phyloP scores from a whole-genome alignment of 2,797 vertebrate genomes.

The Pygocentrus nattereri region DNA sequence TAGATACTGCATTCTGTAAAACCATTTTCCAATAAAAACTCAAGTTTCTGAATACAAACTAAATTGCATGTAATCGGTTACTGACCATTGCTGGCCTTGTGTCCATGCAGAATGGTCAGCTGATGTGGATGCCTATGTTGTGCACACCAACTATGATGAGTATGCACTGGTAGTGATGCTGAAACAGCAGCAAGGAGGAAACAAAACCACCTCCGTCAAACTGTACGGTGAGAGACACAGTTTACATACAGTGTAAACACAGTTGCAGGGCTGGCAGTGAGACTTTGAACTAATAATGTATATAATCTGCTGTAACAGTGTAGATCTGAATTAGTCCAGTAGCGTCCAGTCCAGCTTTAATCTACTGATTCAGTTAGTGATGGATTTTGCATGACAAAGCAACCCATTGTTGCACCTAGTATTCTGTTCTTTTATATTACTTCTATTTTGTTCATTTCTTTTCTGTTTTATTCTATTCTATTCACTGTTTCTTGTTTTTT shows the following conservation, averaged over 20 bases:
- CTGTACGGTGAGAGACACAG: constrained; percentile 84
- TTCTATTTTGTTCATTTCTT: background rate
- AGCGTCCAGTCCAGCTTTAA: background rate
- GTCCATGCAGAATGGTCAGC: constrained; percentile 78
- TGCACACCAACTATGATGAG: constrained; percentile 89
- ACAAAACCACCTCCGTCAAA: constrained; percentile 74
- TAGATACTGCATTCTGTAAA: background rate
- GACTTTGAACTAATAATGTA: too few species aligned
- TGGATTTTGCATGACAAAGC: too few species aligned
- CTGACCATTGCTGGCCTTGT: constrained; percentile 12
- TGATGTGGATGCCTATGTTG: constrained; percentile 83
- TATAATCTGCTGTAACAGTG: background rate
- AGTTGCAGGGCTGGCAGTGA: background rate
- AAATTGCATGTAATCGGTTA: background rate
- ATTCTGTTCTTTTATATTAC: background rate
- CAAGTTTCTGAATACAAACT: background rate
- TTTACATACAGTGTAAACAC: background rate
- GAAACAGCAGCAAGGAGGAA: constrained; percentile 73
- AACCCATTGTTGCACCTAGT: too few species aligned
- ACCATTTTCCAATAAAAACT: too few species aligned
- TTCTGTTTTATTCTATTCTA: background rate
- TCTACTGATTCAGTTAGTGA: too few species aligned
- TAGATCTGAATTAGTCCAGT: background rate
- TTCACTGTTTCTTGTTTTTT: background rate
- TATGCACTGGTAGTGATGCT: constrained; percentile 85